Base-by-base conservation (phyloP, 2,113 vertebrate genomes). In the Dinomys branickii region DNA sequence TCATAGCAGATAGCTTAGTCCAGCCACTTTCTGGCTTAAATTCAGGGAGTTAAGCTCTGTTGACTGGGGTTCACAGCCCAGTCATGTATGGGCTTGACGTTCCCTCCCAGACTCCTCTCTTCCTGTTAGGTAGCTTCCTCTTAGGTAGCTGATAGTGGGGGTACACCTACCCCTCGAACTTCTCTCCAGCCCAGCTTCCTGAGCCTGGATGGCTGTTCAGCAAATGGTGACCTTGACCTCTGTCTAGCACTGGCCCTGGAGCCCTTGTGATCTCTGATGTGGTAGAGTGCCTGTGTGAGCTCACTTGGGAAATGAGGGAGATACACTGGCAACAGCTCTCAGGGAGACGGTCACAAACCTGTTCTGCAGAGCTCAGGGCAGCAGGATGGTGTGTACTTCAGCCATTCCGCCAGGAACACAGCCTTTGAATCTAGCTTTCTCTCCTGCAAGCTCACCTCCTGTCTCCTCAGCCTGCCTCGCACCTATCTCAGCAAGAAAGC, bases 251-350 rank as follows among this genome's bases (percentile, higher is more conserved):
- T 38, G 58, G 65, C 63, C 50, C 82, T 2, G 3, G 61, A 88
- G 54, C 26, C 54, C 47, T 13, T 33, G 28, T 24, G 61, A 16
- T 73, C 77, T 3, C 12, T 16, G 69, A 63, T 1, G 7, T 19
- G 19, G 44, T 16, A 67, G 7, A 63, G 13, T 9, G 41, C 50
- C 75, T 26, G 67, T 7, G 2, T 26, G 56, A 67, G 26, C 7
- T 9, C 54, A 0, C 0, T 47, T 28, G 14, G 73, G 87, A 24
- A 47, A 26, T 13, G 20, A 0, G 1, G 47, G 47, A 50, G 5
- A 50, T 50, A 6, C 7, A 1, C 33, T 13, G 77, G 88, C 61
- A 26, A 3, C n/a, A 17, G 13, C 8, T 33, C 4, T 35, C 30
- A 8, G 24, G n/a, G 54, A 30, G 54, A 22, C 16, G 20, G n/a